phyloP scores from a whole-genome alignment of 2,797 vertebrate genomes.

The Pelodytes ibericus region DNA sequence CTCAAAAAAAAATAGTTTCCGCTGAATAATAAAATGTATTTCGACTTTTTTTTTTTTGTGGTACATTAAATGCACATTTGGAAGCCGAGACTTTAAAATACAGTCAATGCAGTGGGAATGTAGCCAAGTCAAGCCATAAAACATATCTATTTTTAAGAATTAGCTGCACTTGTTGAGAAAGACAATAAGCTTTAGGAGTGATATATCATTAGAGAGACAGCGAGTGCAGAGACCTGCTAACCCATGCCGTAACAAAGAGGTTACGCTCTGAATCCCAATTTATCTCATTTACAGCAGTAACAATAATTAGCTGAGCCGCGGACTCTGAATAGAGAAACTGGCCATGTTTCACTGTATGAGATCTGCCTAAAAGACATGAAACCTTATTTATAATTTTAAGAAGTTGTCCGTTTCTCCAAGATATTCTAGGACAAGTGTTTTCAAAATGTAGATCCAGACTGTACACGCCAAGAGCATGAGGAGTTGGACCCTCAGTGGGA shows the following conservation, averaged over 20 bases:
- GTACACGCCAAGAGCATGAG: no score
- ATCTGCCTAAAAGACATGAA: no score
- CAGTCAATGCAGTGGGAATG: not conserved
- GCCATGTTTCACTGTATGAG: no score
- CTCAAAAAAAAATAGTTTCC: not conserved
- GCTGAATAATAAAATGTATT: slow-evolving; percentile 19
- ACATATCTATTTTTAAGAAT: slow-evolving; percentile 67
- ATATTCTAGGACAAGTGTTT: no score
- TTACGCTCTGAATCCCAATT: slow-evolving; percentile 28
- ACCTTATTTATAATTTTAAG: no score
- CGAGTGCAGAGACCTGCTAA: slow-evolving; percentile 23
- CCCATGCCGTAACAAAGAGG: slow-evolving; percentile 34
- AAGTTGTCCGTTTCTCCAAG: no score
- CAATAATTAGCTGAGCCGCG: slow-evolving; percentile 4
- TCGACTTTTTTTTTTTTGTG: slow-evolving; percentile 53
- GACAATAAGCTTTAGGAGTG: slow-evolving; percentile 61
- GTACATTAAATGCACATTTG: slow-evolving; percentile 67
- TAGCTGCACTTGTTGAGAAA: slow-evolving; percentile 69
- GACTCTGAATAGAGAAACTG: no score
- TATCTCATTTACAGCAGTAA: slow-evolving; percentile 30
- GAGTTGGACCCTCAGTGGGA: no score
- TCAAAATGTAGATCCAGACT: no score
- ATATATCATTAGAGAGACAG: slow-evolving; percentile 28
- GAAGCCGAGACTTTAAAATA: no score
- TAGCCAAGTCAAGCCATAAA: slow-evolving; percentile 68